Evolutionary conservation across 2,888 invertebrate genomes (phyloP), one percentile per base, ranked within the genome.

Genomic region (Penaeus monodon): DNA sequence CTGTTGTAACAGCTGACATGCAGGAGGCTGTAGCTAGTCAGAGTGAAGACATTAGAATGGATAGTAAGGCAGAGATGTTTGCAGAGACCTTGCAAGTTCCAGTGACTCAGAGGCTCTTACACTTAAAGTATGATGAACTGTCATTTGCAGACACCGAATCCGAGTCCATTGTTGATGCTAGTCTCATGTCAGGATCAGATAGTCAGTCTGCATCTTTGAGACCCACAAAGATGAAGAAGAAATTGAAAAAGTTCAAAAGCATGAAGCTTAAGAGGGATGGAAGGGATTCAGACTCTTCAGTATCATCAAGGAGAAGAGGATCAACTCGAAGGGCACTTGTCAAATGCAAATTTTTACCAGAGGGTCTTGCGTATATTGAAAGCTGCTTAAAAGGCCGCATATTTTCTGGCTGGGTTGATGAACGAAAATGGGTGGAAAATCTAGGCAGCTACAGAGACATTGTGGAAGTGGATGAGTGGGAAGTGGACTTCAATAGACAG

Each of bases 391-490:
- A 70, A n/a, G 88, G 88, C 6, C 76, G 76, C n/a, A 66, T 88
- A 38, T 88, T 88, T 68, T 88, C 88, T 38, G 88, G 88, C 29
- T 88, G 88, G 88, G 80, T 88, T 22, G 88, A 84, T 8, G 88
- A 88, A 49, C 64, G 88, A n/a, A 70, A 68, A 57, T 88, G 84
- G 84, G 88, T 88, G 33, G 88, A 88, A 65, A 64, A 38, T 22
- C 22, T 88, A n/a, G 74, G 66, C 24, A 81, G 79, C 14, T 88
- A 88, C 63, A 73, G 88, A 68, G 88, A 88, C 68, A 68, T 88
- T 7, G 80, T 88, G n/a, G 82, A 87, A 65, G 85, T 88, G 82
- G 89, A 89, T 74, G 85, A 85, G 33, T 87, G 89, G 84, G 89
- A 89, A 33, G 80, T 76, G 44, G 87, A 89, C 27, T 88, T 89